These are phyloP conservation scores for Scelioninae gen. 1 DNA, from an alignment of 2,888 invertebrate species.

Conservation along the genomic window DNA sequence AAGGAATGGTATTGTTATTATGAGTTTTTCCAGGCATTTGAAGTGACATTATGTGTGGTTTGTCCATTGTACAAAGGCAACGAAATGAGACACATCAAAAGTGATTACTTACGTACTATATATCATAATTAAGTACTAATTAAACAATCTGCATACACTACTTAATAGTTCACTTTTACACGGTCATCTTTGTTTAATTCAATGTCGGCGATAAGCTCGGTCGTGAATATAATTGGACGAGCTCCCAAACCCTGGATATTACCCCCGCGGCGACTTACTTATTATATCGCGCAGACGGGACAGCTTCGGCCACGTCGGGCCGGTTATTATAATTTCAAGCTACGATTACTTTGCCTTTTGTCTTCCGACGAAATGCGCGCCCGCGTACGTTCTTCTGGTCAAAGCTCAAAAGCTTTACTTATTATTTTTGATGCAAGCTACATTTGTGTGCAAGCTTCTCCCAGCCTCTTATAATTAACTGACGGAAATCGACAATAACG, in stretches of 20 bases:
- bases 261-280: constrained; percentile 82
- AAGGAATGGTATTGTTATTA: constrained; percentile 47
- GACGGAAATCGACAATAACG: constrained; percentile 68
- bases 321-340: constrained; percentile 82
- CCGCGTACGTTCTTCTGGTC: constrained; percentile 68
- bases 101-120: constrained; percentile 66
- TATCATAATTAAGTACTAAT: constrained; percentile 69
- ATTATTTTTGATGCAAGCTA: constrained; percentile 75
- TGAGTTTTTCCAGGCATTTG: constrained; percentile 59
- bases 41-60: constrained; percentile 57
- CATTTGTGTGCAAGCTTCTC: constrained; percentile 55
- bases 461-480: constrained; percentile 65
- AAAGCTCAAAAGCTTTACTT: constrained; percentile 78
- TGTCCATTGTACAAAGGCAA: constrained; percentile 66
- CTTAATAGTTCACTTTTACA: constrained; percentile 76
- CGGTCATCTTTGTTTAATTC: constrained; percentile 75
- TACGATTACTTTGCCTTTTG: constrained; percentile 82
- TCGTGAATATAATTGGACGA: constrained; percentile 82
- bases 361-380: constrained; percentile 74
- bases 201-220: constrained; percentile 77
- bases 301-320: constrained; percentile 73
- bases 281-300: constrained; percentile 76
- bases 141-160: constrained; percentile 72
- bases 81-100: constrained; percentile 67
- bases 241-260: constrained; percentile 82